A percentile compares a stretch with the other conserved stretches of the same genome.
These are phyloP conservation scores for Amphipoea lucens DNA, from an alignment of 2,888 invertebrate genomes.

Conservation along the genomic window DNA sequence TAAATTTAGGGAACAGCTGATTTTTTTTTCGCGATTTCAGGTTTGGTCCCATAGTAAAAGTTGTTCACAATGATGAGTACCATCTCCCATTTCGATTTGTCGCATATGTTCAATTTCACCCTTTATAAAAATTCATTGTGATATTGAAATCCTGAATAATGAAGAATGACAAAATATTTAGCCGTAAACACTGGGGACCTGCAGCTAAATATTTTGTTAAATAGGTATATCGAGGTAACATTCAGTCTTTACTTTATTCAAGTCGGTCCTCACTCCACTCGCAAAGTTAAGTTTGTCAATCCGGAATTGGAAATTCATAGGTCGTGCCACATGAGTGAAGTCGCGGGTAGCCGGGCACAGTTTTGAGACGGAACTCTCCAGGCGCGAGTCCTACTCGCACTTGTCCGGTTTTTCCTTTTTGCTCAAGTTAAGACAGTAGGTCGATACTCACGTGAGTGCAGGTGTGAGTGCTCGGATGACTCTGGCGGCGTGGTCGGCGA, in stretches of 20 bases:
- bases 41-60: no score
- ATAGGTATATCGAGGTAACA: background rate
- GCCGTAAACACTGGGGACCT: no score
- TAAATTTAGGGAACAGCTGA: no score
- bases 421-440: background rate
- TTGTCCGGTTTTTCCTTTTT: background rate
- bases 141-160: background rate
- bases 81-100: no score
- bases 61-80: no score
- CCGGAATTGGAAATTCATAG: background rate
- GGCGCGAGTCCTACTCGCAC: background rate
- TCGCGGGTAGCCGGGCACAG: background rate
- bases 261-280: no score
- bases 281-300: background rate
- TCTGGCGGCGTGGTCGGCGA: slow-evolving; percentile 95
- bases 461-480: slow-evolving; percentile 97
- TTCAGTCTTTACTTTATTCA: background rate
- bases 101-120: no score
- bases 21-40: no score
- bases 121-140: background rate
- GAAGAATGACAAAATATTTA: background rate
- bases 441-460: slow-evolving; percentile 91
- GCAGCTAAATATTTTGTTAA: background rate
- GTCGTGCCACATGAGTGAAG: background rate
- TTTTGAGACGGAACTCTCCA: background rate